Conservation (phyloP, 2,113 vertebrate genomes). For the Hemiprocne comata region DNA sequence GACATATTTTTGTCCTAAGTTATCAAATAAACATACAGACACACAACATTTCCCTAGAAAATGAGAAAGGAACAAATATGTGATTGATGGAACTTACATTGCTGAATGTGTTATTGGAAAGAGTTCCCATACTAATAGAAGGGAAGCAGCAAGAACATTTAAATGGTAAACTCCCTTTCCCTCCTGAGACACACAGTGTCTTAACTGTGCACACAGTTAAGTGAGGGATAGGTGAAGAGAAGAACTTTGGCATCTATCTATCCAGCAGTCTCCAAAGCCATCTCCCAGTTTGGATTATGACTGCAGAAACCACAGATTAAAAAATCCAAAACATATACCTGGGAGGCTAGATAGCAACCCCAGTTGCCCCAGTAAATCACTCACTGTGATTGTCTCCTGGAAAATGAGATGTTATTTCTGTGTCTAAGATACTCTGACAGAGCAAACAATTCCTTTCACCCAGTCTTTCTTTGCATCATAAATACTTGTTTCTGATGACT, state of each 20-base stretch:
- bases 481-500: background rate
- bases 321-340: background rate
- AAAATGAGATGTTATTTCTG: background rate
- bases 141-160: background rate
- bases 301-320: background rate
- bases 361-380: background rate
- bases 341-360: background rate
- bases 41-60: background rate
- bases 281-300: background rate
- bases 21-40: background rate
- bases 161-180: background rate
- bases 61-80: background rate
- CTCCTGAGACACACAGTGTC: background rate
- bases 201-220: background rate
- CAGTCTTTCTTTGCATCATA: background rate
- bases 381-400: background rate
- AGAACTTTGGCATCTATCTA: background rate
- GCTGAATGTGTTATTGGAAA: background rate
- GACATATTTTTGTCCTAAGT: background rate
- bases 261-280: background rate
- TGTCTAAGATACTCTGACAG: background rate
- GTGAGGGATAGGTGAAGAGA: background rate
- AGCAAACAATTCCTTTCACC: background rate
- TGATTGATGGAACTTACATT: background rate
- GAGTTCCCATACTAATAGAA: background rate